Percentiles rank a stretch among this genome's conserved stretches.
Evolutionary conservation across 2,113 vertebrate species (phyloP).

Genomic region (Siniperca knerii): DNA sequence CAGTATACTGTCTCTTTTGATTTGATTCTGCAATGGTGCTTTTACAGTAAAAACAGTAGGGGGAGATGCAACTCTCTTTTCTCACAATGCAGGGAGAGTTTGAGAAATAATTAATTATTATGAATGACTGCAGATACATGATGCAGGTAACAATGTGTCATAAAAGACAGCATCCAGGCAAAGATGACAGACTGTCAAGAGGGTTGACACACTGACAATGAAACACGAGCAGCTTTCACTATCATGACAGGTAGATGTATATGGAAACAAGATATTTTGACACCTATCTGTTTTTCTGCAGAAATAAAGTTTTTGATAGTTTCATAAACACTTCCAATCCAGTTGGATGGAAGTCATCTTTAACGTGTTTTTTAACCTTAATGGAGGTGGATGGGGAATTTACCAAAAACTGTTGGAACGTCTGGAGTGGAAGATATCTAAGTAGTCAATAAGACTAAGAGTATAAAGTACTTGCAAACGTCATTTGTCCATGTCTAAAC

Average conservation of each 20-base stretch:
- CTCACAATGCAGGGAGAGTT: slow-evolving; percentile 9
- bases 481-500: background rate
- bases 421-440: background rate
- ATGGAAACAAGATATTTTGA: slow-evolving; percentile 5
- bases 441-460: background rate
- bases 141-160: slow-evolving; percentile 48
- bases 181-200: slow-evolving; percentile 41
- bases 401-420: background rate
- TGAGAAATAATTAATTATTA: slow-evolving; percentile 50
- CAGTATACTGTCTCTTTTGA: background rate
- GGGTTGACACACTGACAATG: background rate
- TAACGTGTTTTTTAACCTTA: background rate
- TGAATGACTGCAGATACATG: slow-evolving; percentile 40
- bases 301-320: slow-evolving; percentile 2
- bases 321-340: background rate
- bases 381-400: background rate
- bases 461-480: slow-evolving; percentile 1
- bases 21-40: slow-evolving; percentile 6
- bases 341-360: background rate
- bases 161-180: slow-evolving; percentile 38
- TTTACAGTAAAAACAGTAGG: slow-evolving; percentile 68
- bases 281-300: slow-evolving; percentile 13
- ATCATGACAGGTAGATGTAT: slow-evolving; percentile 14
- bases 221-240: slow-evolving; percentile 34
- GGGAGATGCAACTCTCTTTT: slow-evolving; percentile 74